Conservation (phyloP, 1,140 invertebrate genomes). For the Polyergus mexicanus region DNA sequence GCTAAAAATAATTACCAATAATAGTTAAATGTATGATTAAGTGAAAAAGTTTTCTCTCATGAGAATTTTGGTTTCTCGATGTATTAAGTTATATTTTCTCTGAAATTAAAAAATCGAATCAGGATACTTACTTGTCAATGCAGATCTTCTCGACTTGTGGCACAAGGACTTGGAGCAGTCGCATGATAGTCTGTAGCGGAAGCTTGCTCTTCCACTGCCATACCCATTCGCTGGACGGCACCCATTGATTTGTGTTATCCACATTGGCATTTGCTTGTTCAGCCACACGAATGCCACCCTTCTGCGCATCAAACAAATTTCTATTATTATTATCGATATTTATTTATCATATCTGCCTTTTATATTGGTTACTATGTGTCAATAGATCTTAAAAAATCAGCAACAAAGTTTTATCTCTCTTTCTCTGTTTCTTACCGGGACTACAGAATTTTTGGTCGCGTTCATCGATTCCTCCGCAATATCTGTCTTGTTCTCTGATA, state of each 20-base stretch:
- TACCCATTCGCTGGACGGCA: constrained; percentile 97
- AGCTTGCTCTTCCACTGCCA: constrained; percentile 98
- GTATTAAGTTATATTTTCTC: neutral
- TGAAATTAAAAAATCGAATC: constrained; percentile 28
- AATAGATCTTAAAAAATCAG: neutral
- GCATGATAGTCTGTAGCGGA: constrained; percentile 99
- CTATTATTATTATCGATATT: neutral
- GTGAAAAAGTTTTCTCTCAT: too few relatives aligned
- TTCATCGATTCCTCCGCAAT: constrained; percentile 61
- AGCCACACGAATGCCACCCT: constrained; percentile 85
- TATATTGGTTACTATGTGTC: neutral
- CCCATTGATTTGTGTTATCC: constrained; percentile 88
- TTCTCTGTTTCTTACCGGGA: constrained; percentile 76
- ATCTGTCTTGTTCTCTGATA: constrained; percentile 67
- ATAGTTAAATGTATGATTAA: neutral
- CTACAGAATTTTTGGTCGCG: constrained; percentile 78
- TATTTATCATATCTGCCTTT: constrained; percentile 11
- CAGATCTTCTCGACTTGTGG: constrained; percentile 99
- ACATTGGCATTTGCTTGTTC: constrained; percentile 73
- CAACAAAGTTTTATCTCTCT: neutral
- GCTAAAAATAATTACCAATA: constrained; percentile 46
- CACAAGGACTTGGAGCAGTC: constrained; percentile 98
- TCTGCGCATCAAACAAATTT: constrained; percentile 75
- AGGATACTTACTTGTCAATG: constrained; percentile 96
- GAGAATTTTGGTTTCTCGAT: neutral